These are phyloP conservation scores for Mionectes olivaceus DNA, from an alignment of 2,797 vertebrate species.

Conservation along the genomic window DNA sequence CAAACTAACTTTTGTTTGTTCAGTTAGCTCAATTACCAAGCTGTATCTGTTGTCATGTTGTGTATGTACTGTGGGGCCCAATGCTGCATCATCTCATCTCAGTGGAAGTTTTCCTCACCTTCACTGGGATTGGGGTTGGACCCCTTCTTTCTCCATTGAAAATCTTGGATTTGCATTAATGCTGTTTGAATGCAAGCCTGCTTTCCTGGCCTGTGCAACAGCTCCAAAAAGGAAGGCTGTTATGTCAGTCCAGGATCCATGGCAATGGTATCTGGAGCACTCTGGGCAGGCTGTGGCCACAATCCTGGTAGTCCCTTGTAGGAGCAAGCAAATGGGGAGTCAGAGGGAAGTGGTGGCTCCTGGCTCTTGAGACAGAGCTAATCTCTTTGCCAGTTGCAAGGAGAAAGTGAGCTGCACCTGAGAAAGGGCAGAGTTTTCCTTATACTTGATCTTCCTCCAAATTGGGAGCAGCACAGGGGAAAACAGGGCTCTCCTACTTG, in stretches of 20 bases:
- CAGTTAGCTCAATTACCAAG: slow-evolving; percentile 51
- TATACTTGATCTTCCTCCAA: not conserved
- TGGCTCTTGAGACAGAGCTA: not conserved
- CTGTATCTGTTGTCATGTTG: slow-evolving; percentile 17
- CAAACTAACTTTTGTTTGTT: slow-evolving; percentile 71
- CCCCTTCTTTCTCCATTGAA: not conserved
- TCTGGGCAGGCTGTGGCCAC: not conserved
- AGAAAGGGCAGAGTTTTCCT: not conserved
- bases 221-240: not conserved
- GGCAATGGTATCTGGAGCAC: not conserved
- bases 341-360: not conserved
- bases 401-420: not conserved
- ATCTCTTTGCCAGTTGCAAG: not conserved
- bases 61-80: not conserved
- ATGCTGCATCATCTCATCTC: not conserved
- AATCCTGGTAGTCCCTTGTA: not conserved
- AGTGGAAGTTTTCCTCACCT: not conserved
- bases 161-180: not conserved
- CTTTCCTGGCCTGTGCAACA: not conserved
- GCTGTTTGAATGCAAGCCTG: slow-evolving; percentile 53
- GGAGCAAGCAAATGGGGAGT: not conserved
- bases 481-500: not conserved
- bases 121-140: slow-evolving; percentile 21
- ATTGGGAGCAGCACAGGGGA: not conserved
- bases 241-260: not conserved